These are phyloP conservation scores for Athalia rosae DNA, from an alignment of 2,888 invertebrate species.

Conservation along the genomic window DNA sequence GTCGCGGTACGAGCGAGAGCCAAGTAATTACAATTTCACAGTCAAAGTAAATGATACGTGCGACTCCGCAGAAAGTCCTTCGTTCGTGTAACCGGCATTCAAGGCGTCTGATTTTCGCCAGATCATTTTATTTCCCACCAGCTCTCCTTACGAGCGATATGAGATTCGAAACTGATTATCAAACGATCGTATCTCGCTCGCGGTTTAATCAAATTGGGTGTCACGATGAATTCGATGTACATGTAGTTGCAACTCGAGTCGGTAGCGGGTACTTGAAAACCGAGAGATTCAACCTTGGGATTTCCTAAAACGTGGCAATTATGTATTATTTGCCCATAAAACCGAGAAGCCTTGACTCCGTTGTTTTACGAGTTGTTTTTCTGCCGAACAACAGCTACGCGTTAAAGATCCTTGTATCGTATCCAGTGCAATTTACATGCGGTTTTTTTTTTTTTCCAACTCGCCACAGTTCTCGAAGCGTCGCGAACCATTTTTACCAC, in stretches of 20 bases:
- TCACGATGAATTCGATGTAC: too few species aligned
- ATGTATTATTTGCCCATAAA: too few species aligned
- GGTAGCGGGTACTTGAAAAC: too few species aligned
- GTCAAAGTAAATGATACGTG: conserved; percentile 22
- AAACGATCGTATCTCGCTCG: too few species aligned
- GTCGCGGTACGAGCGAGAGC: conserved; percentile 11
- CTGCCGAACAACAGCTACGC: too few species aligned
- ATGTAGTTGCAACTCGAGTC: too few species aligned
- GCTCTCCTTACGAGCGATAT: conserved; percentile 10
- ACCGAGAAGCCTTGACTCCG: too few species aligned
- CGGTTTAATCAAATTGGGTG: too few species aligned
- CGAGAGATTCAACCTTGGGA: too few species aligned
- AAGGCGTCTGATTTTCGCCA: conserved; percentile 10
- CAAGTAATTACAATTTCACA: conserved; percentile 34
- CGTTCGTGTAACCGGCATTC: conserved; percentile 20
- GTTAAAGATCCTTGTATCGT: too few species aligned
- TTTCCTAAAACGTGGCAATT: too few species aligned
- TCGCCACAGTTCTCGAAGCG: neutral
- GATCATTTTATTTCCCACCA: conserved; percentile 17
- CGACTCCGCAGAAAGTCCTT: neutral
- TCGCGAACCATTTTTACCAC: neutral
- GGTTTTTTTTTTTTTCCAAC: neutral
- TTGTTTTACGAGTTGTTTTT: too few species aligned
- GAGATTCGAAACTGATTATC: conserved; percentile 18
- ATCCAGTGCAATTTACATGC: neutral